These are phyloP conservation scores for Scolopax mira DNA, from an alignment of 2,113 vertebrate genomes.

Conservation along the genomic window DNA sequence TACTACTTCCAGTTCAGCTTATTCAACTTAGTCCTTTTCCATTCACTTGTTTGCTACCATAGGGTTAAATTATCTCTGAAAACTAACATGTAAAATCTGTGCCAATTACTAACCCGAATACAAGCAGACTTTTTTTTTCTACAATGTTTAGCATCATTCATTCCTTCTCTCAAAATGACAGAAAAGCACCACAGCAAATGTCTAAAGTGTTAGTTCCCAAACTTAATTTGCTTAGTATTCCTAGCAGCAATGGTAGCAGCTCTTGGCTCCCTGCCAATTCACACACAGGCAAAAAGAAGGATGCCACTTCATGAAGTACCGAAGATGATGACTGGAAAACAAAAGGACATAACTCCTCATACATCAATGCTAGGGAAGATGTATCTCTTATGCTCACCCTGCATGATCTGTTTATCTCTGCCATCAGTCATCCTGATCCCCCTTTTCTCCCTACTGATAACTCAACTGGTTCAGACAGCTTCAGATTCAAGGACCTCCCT, in stretches of 20 bases:
- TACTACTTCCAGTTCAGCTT: neutral
- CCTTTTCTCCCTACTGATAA: neutral
- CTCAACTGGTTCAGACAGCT: neutral
- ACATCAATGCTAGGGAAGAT: neutral
- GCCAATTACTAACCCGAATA: neutral
- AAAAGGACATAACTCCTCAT: neutral
- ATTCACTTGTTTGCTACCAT: neutral
- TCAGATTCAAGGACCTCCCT: neutral
- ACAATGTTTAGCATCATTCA: neutral
- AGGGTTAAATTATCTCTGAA: neutral
- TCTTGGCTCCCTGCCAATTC: neutral
- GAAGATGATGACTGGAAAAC: neutral
- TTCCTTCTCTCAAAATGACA: neutral
- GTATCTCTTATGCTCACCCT: neutral
- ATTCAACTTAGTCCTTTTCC: neutral
- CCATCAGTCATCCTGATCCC: neutral
- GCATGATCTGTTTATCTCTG: neutral
- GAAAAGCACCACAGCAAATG: neutral
- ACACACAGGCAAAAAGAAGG: neutral
- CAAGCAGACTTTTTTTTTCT: neutral
- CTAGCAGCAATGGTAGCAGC: neutral
- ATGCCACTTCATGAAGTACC: neutral
- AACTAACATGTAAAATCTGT: neutral
- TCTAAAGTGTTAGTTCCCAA: neutral
- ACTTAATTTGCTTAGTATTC: conserved; percentile 2